phyloP scores from a whole-genome alignment of 2,888 invertebrate species.

The Tachina fera region DNA sequence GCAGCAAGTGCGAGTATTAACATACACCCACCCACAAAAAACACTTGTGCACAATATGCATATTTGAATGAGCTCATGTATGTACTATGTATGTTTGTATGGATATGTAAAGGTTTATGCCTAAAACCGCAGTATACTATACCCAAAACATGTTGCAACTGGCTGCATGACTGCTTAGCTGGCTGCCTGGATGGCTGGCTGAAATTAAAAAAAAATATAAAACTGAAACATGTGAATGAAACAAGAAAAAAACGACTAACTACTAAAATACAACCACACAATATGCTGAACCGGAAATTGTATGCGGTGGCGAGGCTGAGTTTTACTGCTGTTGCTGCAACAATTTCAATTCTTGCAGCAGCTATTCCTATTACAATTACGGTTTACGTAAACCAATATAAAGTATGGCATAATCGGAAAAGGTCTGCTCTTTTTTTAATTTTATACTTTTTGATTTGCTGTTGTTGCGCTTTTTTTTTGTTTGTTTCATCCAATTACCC shows the following conservation, averaged over 20 bases:
- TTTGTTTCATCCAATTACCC: not conserved
- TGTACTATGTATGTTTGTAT: not conserved
- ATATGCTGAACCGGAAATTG: conserved; percentile 81
- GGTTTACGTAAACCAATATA: conserved; percentile 58
- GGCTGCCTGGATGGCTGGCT: conserved; percentile 26
- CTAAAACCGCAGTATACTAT: conserved; percentile 45
- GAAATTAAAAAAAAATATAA: conserved; percentile 53
- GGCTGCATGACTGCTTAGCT: conserved; percentile 33
- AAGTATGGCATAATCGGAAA: conserved; percentile 58
- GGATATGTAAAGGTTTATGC: conserved; percentile 12
- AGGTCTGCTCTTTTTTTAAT: conserved; percentile 42
- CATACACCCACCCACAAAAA: not conserved
- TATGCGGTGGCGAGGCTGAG: conserved; percentile 76
- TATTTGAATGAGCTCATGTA: not conserved
- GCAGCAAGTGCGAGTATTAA: conserved; percentile 37
- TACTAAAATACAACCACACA: conserved; percentile 76
- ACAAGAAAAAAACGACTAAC: conserved; percentile 36
- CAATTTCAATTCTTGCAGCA: conserved; percentile 60
- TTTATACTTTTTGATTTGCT: conserved; percentile 4
- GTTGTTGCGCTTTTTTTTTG: not conserved
- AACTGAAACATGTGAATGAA: conserved; percentile 44
- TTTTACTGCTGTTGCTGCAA: conserved; percentile 67
- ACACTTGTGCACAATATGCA: not conserved
- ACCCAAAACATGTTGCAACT: conserved; percentile 60
- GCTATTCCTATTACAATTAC: conserved; percentile 66